Evolutionary conservation across 2,888 invertebrate species (phyloP).

Genomic region (Sarcophaga rosellei): DNA sequence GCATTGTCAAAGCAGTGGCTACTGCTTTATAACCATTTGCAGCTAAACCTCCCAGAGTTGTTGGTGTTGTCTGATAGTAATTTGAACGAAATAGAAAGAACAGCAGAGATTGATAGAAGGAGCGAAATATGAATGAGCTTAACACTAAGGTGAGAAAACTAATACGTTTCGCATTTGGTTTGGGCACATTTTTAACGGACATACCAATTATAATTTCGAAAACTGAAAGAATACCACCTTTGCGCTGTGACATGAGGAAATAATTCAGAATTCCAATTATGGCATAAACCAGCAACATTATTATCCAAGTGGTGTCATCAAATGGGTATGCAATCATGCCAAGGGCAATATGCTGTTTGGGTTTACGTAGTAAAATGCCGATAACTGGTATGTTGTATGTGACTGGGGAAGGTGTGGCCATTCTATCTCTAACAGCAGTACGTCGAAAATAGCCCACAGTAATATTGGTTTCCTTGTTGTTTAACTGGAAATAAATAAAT

Average conservation of each 20-base stretch:
- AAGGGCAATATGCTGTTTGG: conserved; percentile 68
- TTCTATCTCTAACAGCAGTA: conserved; percentile 36
- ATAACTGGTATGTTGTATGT: conserved; percentile 71
- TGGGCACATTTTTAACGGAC: neutral
- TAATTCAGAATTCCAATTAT: neutral
- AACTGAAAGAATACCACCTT: conserved; percentile 13
- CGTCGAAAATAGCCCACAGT: conserved; percentile 71
- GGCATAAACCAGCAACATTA: conserved; percentile 57
- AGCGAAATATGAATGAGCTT: conserved; percentile 46
- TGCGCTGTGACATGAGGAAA: neutral
- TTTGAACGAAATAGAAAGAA: conserved; percentile 46
- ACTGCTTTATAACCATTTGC: conserved; percentile 25
- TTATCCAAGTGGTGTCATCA: conserved; percentile 66
- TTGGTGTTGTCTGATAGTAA: conserved; percentile 27
- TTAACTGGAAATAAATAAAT: conserved; percentile 21
- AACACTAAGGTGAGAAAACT: conserved; percentile 28
- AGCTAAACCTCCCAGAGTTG: conserved; percentile 24
- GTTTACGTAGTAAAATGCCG: conserved; percentile 66
- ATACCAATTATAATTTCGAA: conserved; percentile 46
- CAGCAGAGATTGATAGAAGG: conserved; percentile 47
- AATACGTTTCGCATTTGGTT: neutral
- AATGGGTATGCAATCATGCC: conserved; percentile 70
- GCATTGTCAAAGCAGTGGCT: neutral
- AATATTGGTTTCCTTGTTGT: conserved; percentile 67
- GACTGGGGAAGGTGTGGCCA: conserved; percentile 70